Evolutionary conservation across 23 tunicate genomes (phyloP).

Genomic region (Phallusia fumigata): DNA sequence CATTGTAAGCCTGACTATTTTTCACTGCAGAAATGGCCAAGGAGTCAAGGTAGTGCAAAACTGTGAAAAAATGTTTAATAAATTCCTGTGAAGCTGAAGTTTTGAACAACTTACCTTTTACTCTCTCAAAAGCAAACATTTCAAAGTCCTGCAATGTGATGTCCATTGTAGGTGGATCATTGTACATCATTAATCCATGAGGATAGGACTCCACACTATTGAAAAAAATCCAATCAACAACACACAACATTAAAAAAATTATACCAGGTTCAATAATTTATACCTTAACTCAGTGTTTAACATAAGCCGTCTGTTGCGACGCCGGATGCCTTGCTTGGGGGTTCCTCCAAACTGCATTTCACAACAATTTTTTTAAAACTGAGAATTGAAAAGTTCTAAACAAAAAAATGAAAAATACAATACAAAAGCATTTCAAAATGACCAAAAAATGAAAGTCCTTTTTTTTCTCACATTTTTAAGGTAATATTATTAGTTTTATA

Average conservation of each 20-base stretch:
- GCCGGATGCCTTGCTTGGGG: background rate
- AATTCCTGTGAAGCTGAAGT: background rate
- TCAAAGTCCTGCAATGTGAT: slow-evolving; percentile 88
- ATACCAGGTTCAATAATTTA: no score
- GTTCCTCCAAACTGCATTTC: slow-evolving; percentile 42
- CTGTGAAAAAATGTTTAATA: no score
- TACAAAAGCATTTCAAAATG: background rate
- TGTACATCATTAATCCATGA: slow-evolving; percentile 72
- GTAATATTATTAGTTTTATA: background rate
- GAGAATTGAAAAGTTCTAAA: background rate
- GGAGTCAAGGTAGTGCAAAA: slow-evolving; percentile 78
- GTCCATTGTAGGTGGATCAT: slow-evolving; percentile 67
- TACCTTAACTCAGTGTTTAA: slow-evolving; percentile 18
- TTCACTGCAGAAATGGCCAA: slow-evolving; percentile 69
- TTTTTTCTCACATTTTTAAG: background rate
- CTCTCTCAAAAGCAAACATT: slow-evolving; percentile 73
- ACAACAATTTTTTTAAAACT: background rate
- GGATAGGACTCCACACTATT: slow-evolving; percentile 58
- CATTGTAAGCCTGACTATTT: slow-evolving; percentile 60
- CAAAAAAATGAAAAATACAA: background rate
- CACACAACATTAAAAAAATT: no score
- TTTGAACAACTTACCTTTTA: slow-evolving; percentile 42
- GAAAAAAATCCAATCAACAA: background rate
- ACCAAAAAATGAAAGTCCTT: background rate
- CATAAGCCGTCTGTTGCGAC: slow-evolving; percentile 12